Evolutionary conservation across 2,888 invertebrate species (phyloP).

Genomic region (Pristionchus entomophagus): DNA sequence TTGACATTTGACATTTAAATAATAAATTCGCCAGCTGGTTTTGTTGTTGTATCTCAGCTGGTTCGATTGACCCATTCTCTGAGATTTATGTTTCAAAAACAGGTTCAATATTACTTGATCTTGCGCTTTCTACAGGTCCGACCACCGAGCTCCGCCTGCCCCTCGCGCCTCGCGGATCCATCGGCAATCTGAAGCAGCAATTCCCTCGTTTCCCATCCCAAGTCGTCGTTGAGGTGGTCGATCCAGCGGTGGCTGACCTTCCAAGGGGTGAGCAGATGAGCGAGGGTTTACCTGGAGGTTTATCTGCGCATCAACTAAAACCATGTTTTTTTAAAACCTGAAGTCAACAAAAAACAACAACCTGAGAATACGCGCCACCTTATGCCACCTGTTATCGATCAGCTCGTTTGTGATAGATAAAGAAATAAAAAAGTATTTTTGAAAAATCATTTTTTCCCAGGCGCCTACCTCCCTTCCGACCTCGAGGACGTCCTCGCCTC

Average conservation of each 20-base stretch:
- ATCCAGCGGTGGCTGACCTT: not conserved
- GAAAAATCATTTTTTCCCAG: not conserved
- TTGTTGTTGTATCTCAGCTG: too few relatives aligned
- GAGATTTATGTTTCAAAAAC: too few relatives aligned
- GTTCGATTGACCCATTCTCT: too few relatives aligned
- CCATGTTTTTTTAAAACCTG: not conserved
- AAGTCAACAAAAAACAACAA: not conserved
- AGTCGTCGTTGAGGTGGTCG: constrained; percentile 25
- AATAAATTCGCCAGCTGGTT: too few relatives aligned
- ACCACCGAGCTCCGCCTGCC: constrained; percentile 10
- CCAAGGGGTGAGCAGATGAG: not conserved
- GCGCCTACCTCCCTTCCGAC: constrained; percentile 25
- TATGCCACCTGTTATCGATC: too few relatives aligned
- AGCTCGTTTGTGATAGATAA: too few relatives aligned
- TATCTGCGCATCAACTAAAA: not conserved
- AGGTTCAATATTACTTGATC: too few relatives aligned
- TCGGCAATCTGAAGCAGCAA: not conserved
- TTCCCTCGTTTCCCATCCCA: constrained; percentile 6
- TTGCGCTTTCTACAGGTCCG: not conserved
- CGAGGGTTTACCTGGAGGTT: too few relatives aligned
- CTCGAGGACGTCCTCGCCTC: constrained; percentile 19
- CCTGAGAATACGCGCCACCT: not conserved
- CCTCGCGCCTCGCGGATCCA: not conserved
- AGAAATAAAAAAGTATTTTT: too few relatives aligned
- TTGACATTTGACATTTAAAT: too few relatives aligned